These are phyloP conservation scores for Galeopterus variegatus DNA, from an alignment of 2,113 vertebrate genomes.

Conservation along the genomic window DNA sequence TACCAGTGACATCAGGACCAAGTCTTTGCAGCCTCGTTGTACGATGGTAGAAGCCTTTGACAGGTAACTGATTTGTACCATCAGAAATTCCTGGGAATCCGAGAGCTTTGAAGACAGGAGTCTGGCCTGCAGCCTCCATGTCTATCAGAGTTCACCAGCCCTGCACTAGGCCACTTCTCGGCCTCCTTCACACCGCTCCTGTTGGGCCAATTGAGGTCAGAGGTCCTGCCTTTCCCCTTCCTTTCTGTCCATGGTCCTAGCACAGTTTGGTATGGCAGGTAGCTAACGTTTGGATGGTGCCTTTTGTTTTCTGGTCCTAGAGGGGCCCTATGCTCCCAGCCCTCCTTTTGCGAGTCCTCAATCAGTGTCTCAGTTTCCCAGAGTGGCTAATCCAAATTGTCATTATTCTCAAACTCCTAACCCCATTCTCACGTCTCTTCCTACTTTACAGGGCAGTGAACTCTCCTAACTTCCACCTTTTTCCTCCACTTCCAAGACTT, in stretches of 20 bases:
- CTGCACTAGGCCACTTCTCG: not conserved
- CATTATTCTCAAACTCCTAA: not conserved
- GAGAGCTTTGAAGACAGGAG: not conserved
- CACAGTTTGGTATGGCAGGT: not conserved
- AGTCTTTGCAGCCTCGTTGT: conserved; percentile 86
- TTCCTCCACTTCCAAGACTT: not conserved
- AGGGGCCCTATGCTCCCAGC: not conserved
- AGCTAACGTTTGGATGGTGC: not conserved
- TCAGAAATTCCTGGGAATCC: not conserved
- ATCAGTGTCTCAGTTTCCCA: not conserved
- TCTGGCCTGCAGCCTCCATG: not conserved
- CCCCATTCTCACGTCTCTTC: not conserved
- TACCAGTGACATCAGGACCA: conserved; percentile 90
- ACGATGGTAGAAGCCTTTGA: conserved; percentile 90
- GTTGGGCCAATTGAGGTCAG: not conserved
- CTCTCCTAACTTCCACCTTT: not conserved
- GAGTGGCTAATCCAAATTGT: not conserved
- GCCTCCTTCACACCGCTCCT: not conserved
- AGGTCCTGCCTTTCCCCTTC: not conserved
- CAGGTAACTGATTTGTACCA: conserved; percentile 86
- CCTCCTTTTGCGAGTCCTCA: not conserved
- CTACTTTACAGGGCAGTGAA: not conserved
- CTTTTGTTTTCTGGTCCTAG: not conserved
- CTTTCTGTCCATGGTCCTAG: not conserved
- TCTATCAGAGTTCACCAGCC: not conserved